These are phyloP conservation scores for Crepidodera aurea DNA, from an alignment of 2,888 invertebrate genomes.

Conservation along the genomic window DNA sequence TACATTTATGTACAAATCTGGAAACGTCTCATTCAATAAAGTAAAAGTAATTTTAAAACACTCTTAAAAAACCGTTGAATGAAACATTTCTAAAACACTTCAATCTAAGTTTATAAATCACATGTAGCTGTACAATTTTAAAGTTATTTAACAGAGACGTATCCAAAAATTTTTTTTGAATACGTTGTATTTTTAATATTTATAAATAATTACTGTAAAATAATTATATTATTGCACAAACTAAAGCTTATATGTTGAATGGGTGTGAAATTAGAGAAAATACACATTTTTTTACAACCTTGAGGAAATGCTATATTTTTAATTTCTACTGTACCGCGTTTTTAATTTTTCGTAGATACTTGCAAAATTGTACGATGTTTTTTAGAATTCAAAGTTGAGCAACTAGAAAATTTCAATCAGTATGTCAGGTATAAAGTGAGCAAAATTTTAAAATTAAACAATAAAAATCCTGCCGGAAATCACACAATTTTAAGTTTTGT, in stretches of 20 bases:
- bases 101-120: slow-evolving; percentile 12
- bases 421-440: background rate
- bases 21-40: slow-evolving; percentile 7
- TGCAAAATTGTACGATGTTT: too few relatives aligned
- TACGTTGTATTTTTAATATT: background rate
- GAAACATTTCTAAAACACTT: background rate
- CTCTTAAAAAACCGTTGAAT: background rate
- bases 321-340: too few relatives aligned
- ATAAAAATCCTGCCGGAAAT: background rate
- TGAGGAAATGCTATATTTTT: too few relatives aligned
- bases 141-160: background rate
- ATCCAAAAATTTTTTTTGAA: background rate
- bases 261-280: background rate
- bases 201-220: background rate
- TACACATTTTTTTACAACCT: background rate
- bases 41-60: background rate
- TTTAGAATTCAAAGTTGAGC: background rate
- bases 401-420: background rate
- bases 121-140: background rate
- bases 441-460: background rate
- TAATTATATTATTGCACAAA: background rate
- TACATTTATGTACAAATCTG: slow-evolving; percentile 20
- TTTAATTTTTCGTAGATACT: too few relatives aligned
- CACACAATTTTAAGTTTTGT: too few relatives aligned
- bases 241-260: background rate